Conservation (phyloP, 2,113 vertebrate species). For the Baryphthengus martii region DNA sequence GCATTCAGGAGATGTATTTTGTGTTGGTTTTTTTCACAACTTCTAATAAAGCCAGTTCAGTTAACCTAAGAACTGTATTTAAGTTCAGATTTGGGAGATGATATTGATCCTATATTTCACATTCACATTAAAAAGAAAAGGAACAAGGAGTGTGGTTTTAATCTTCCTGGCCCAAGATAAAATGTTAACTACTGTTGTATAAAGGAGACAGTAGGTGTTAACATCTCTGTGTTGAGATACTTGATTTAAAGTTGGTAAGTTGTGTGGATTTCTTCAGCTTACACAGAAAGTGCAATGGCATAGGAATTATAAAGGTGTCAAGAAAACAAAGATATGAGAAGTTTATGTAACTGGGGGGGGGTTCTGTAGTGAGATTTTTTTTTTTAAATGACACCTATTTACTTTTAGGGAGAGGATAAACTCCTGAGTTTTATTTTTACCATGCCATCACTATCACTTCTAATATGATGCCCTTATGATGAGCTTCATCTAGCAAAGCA, state of each 20-base stretch:
- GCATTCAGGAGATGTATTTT: neutral
- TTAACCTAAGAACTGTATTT: neutral
- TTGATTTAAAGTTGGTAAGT: neutral
- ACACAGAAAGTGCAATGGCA: neutral
- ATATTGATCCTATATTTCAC: neutral
- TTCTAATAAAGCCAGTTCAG: neutral
- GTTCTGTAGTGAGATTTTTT: neutral
- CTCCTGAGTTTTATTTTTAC: neutral
- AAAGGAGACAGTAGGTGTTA: neutral
- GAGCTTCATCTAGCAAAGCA: neutral
- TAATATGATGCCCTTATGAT: neutral
- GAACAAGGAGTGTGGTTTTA: neutral
- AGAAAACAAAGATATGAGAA: neutral
- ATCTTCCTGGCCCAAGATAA: neutral
- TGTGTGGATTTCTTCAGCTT: neutral
- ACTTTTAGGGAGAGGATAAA: neutral
- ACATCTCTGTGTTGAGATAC: neutral
- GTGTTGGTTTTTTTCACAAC: neutral
- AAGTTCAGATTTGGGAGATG: neutral
- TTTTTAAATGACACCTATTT: neutral
- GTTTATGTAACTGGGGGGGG: neutral
- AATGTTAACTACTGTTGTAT: neutral
- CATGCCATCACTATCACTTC: neutral
- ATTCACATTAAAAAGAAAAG: neutral
- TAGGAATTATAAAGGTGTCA: neutral